Base-by-base conservation (phyloP, 2,888 invertebrate genomes). In the Busseola fusca region DNA sequence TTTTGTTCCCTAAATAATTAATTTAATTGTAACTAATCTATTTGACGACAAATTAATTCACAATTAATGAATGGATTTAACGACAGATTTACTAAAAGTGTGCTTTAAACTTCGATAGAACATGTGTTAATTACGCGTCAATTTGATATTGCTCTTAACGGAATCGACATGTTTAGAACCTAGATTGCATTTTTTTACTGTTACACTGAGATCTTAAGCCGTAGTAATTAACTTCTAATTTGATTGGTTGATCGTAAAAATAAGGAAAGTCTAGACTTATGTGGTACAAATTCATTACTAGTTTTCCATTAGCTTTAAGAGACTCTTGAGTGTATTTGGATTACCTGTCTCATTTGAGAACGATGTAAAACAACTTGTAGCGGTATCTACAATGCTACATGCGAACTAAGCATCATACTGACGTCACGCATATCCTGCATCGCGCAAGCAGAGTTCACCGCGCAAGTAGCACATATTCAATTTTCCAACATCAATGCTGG, bases 81-180 rank as follows among this genome's bases (percentile, higher is more conserved):
- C 42, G 69, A 70, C 66, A 64, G 58, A 70, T 57, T 77, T 66
- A 65, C 48, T 66, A 56, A 80, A 63, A 74, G 66, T 42, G 7
- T 12, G 16, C 25, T 67, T 58, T 52, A 74, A 77, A 56, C 50
- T 18, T 1, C 21, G 58, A 74, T 77, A 74, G 68, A 74, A 59
- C 34, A 54, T 57, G 27, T 40, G 68, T 79, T 83, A 70, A 80
- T 80, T 62, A 77, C 48, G 64, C 21, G 27, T 42, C 69, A 65
- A 64, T 78, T 81, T 66, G 57, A 82, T 73, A 81, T 54, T 65
- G 72, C 72, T 80, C 54, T 75, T 77, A 83, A 75, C 68, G 27
- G 54, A 79, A 87, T 76, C 68, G 69, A 77, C 77, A 65, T 76
- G 74, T 85, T 80, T 80, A 81, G 72, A 80, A 72, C 70, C 50